Evolutionary conservation across 2,113 vertebrate species (phyloP).

Genomic region (Oncorhynchus tshawytscha): DNA sequence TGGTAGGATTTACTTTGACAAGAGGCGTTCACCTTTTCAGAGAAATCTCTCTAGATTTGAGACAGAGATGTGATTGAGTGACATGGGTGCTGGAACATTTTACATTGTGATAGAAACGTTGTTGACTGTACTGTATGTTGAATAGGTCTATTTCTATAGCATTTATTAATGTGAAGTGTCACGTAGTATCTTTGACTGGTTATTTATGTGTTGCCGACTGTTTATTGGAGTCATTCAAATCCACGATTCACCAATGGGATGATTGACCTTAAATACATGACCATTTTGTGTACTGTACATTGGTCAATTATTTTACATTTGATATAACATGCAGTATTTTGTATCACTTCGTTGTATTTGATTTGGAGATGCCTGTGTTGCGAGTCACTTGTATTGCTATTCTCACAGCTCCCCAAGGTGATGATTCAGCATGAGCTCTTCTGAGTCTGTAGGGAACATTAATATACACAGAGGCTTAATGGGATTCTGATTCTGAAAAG

Average conservation of each 20-base stretch:
- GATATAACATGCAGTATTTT: neutral
- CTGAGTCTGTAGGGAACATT: neutral
- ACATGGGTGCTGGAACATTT: neutral
- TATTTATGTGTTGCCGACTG: too few species aligned
- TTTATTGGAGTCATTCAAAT: too few species aligned
- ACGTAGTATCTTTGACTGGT: too few species aligned
- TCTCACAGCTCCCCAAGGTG: neutral
- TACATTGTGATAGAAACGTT: neutral
- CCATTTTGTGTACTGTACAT: neutral
- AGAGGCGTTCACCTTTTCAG: neutral
- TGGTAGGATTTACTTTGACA: neutral
- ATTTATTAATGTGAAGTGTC: too few species aligned
- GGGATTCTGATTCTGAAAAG: neutral
- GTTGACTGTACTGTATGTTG: too few species aligned
- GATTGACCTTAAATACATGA: too few species aligned
- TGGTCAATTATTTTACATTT: neutral
- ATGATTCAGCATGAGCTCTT: constrained; percentile 6
- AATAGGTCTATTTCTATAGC: too few species aligned
- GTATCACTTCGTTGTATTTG: neutral
- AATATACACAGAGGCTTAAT: neutral
- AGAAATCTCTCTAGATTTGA: neutral
- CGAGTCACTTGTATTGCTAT: neutral
- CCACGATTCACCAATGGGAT: too few species aligned
- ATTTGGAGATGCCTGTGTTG: neutral
- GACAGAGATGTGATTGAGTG: neutral